Evolutionary conservation across 2,888 invertebrate species (phyloP).

Genomic region (Limulus polyphemus): DNA sequence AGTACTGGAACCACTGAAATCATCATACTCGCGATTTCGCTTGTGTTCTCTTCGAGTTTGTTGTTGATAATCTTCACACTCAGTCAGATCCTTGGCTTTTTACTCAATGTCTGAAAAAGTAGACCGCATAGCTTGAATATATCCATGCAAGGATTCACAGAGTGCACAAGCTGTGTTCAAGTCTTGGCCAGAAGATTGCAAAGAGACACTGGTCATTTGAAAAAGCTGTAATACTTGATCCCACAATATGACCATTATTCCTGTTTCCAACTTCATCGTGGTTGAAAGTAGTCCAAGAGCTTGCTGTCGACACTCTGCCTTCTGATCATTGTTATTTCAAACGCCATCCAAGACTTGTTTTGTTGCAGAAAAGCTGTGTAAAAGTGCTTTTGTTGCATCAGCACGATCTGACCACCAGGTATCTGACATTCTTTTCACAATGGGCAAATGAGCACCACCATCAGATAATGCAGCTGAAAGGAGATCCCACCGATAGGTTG

Average conservation of each 20-base stretch:
- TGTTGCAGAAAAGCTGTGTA: not conserved
- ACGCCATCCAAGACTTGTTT: not conserved
- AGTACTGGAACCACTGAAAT: too few relatives aligned
- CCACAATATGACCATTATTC: not conserved
- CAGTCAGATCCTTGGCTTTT: too few relatives aligned
- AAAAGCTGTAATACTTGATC: not conserved
- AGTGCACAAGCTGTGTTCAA: too few relatives aligned
- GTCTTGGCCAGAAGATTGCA: too few relatives aligned
- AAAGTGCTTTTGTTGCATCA: not conserved
- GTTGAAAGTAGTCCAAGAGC: not conserved
- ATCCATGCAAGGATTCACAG: too few relatives aligned
- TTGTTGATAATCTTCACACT: too few relatives aligned
- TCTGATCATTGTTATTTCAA: not conserved
- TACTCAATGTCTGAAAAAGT: too few relatives aligned
- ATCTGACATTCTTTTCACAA: not conserved
- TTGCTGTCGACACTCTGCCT: not conserved
- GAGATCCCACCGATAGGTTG: slow-evolving; percentile 1
- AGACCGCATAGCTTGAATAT: too few relatives aligned
- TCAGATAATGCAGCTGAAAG: not conserved
- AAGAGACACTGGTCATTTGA: not conserved
- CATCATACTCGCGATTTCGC: too few relatives aligned
- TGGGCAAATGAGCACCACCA: not conserved
- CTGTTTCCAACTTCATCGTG: not conserved
- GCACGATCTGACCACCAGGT: not conserved
- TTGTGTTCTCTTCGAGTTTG: too few relatives aligned